Evolutionary conservation across 2,888 invertebrate species (phyloP), one percentile per base, ranked within the genome.

Genomic region (Drosophila tanythrix): DNA sequence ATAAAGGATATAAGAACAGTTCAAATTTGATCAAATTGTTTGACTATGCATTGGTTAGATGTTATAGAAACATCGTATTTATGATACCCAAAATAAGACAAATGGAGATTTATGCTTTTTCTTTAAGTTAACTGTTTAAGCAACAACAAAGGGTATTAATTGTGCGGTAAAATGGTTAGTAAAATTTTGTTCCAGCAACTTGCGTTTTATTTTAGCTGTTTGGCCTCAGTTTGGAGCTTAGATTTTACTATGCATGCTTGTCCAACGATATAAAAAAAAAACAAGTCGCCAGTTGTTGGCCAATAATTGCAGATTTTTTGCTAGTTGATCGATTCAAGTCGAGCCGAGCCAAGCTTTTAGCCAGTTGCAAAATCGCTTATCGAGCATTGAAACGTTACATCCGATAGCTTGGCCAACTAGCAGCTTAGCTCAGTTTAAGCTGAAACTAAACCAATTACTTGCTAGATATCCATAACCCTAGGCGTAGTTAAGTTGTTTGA

Each of bases 281-380:
- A 71, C 71, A 56, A 38, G n/a, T 56, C 13, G 56, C 38, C 38
- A 38, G 66, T 61, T 66, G 63, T 83, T 88, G 82, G 87, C 83
- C 64, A 88, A 88, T 79, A 74, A 80, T 80, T 80, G 80, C 83
- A 67, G 71, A 75, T 64, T 75, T 75, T 80, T 78, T 69, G 76
- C 72, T 31, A 65, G 76, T 56, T 56, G 64, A 69, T 63, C 68
- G 68, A 57, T 31, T 60, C 36, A 57, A 51, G 63, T 33, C 38
- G 48, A 53, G 56, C 38, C 31, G 15, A 51, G 52, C 55, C 50
- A 56, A 57, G 59, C 62, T 62, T 70, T 64, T 66, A 58, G 69
- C 27, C 64, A 64, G 48, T 74, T 81, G 81, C 79, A 81, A 68
- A 81, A 79, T 79, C 74, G 73, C 76, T 76, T 80, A 78, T 80